Evolutionary conservation across 2,888 invertebrate genomes (phyloP), one percentile per base, ranked within the genome.

Genomic region (Drosophila parthenogenetica): DNA sequence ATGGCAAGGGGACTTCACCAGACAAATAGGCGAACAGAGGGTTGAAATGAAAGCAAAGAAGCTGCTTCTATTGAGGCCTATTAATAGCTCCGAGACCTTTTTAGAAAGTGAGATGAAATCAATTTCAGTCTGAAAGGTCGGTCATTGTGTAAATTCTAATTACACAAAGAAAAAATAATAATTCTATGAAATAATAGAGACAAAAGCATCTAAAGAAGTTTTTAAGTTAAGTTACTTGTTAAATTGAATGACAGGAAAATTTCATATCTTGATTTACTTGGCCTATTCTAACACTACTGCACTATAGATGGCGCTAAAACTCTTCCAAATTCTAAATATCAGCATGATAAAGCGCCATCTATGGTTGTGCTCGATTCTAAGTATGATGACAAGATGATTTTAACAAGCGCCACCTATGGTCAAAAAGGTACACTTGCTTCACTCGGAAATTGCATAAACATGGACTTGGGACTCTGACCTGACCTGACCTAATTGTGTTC

Each of bases 101-200:
- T 42, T 48, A 29, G 1, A 64, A 46, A 66, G 61, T 43, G 29
- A 69, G 64, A 61, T 65, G 60, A 43, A 77, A 67, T 72, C 67
- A 67, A 69, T 77, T 70, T 37, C 54, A n/a, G 22, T 59, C 43
- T 68, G 43, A 70, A 66, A 67, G 50, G 50, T 2, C 32, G n/a
- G 8, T 48, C 46, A 57, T 69, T 76, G 69, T 79, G 64, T 7
- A n/a, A 49, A 57, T 74, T 74, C 19, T 8, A 62, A 49, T 67
- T 58, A 35, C 45, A 29, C 45, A 29, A 54, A 50, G 45, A n/a
- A 39, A 39, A 4, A 14, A 22, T 42, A 60, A 61, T 59, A 37
- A 37, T 61, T 57, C 35, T 39, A 39, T 11, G 2, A 32, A 11
- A 11, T 11, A 11, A 11, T 32, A 11, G 11, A 32, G 13, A 2